Percentiles rank a stretch among this genome's conserved stretches.
These are phyloP conservation scores for Papilio machaon DNA, from an alignment of 1,140 invertebrate genomes.

Conservation along the genomic window DNA sequence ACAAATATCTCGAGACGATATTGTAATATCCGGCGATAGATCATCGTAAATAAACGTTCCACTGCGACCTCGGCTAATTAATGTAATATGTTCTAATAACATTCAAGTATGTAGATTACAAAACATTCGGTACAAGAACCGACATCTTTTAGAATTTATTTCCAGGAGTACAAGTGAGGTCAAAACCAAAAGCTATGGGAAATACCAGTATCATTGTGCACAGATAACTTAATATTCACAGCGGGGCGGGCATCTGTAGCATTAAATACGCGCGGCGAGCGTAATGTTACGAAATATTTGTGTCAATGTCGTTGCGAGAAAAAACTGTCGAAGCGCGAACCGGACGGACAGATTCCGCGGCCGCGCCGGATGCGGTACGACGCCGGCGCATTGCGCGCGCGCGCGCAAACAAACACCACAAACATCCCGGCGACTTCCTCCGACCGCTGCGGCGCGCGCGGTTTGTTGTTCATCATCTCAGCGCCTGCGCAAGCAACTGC, in stretches of 20 bases:
- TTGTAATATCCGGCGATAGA: constrained; percentile 52
- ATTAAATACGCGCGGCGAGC: constrained; percentile 26
- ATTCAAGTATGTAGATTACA: neutral
- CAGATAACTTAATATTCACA: constrained; percentile 25
- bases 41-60: constrained; percentile 34
- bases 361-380: constrained; percentile 53
- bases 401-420: constrained; percentile 59
- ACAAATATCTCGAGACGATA: constrained; percentile 46
- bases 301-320: constrained; percentile 48
- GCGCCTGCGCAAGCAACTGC: constrained; percentile 25
- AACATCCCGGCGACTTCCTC: constrained; percentile 46
- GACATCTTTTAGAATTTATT: constrained; percentile 13
- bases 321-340: constrained; percentile 29
- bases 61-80: constrained; percentile 9
- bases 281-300: constrained; percentile 49
- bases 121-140: neutral
- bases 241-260: neutral
- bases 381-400: constrained; percentile 54
- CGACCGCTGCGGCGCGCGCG: constrained; percentile 48
- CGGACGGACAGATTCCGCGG: constrained; percentile 28
- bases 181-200: constrained; percentile 12
- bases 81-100: constrained; percentile 8
- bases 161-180: neutral
- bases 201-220: neutral
- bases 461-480: constrained; percentile 46